Conservation (phyloP, 53 echinoderm and acorn worm species). For the Holothuria scabra region DNA sequence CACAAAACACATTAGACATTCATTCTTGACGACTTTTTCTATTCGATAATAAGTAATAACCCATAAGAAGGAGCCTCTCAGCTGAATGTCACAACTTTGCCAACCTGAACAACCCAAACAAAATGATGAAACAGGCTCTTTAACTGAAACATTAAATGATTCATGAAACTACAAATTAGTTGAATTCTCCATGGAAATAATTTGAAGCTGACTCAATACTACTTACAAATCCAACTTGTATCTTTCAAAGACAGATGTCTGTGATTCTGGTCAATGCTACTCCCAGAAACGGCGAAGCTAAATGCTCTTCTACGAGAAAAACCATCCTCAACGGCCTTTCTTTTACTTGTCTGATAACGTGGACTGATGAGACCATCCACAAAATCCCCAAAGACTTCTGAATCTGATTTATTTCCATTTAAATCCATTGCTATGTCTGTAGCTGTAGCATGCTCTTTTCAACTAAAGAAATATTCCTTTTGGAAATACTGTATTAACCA, state of each 20-base stretch:
- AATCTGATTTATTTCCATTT: slow-evolving; percentile 28
- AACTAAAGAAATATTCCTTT: not conserved
- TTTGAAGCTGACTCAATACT: too few species aligned
- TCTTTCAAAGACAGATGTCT: slow-evolving; percentile 25
- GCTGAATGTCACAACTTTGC: too few species aligned
- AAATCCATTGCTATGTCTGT: not conserved
- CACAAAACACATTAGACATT: too few species aligned
- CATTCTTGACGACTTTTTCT: too few species aligned
- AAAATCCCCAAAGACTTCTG: slow-evolving; percentile 4
- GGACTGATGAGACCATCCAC: slow-evolving; percentile 26
- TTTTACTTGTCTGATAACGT: slow-evolving; percentile 6
- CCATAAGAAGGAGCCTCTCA: too few species aligned
- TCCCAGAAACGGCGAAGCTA: not conserved
- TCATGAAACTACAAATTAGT: too few species aligned
- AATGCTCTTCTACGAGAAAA: slow-evolving; percentile 18
- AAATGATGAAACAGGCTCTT: too few species aligned
- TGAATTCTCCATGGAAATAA: too few species aligned
- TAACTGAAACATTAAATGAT: too few species aligned
- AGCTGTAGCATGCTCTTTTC: not conserved
- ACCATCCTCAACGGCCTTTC: not conserved
- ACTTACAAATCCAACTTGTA: slow-evolving; percentile 37
- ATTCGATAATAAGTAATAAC: too few species aligned
- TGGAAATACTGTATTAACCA: not conserved
- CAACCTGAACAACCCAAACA: too few species aligned
- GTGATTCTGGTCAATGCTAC: not conserved